Percentiles rank a stretch among this genome's conserved stretches.
These are phyloP conservation scores for Tricholauxania praeusta DNA, from an alignment of 2,888 invertebrate genomes.

Conservation along the genomic window DNA sequence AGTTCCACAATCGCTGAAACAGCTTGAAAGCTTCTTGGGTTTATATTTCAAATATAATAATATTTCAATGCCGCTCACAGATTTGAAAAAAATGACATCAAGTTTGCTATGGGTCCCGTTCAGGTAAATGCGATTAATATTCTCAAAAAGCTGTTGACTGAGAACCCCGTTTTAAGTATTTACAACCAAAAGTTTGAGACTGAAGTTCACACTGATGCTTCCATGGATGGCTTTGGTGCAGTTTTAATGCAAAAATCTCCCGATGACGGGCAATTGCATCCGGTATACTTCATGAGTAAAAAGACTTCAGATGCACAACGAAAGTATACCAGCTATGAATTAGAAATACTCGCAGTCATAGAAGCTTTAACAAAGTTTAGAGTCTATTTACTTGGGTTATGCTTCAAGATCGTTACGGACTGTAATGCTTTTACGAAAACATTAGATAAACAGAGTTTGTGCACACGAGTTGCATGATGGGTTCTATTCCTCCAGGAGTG, in stretches of 20 bases:
- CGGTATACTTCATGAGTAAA: slow-evolving; percentile 35
- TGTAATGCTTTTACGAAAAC: slow-evolving; percentile 42
- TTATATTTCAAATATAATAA: slow-evolving; percentile 44
- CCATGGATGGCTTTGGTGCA: slow-evolving; percentile 37
- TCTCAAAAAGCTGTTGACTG: slow-evolving; percentile 22
- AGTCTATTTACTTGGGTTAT: slow-evolving; percentile 45
- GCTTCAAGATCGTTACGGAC: slow-evolving; percentile 39
- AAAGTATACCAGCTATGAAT: slow-evolving; percentile 45
- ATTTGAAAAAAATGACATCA: slow-evolving; percentile 30
- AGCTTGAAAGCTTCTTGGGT: slow-evolving; percentile 55
- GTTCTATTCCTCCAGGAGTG: too few species aligned
- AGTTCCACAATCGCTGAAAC: slow-evolving; percentile 48
- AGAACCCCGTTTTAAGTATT: slow-evolving; percentile 27
- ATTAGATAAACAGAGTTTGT: slow-evolving; percentile 40
- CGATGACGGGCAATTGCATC: slow-evolving; percentile 23
- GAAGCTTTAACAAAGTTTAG: slow-evolving; percentile 49
- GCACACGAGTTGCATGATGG: too few species aligned
- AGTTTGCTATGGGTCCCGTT: slow-evolving; percentile 23
- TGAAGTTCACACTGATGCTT: slow-evolving; percentile 36
- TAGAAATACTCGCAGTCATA: slow-evolving; percentile 9
- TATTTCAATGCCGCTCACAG: slow-evolving; percentile 28
- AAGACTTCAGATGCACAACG: slow-evolving; percentile 32
- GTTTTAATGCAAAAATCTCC: slow-evolving; percentile 33
- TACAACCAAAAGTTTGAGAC: slow-evolving; percentile 32
- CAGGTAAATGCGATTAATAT: slow-evolving; percentile 26